These are phyloP conservation scores for Melieria omissa DNA, from an alignment of 2,888 invertebrate species.

Conservation along the genomic window DNA sequence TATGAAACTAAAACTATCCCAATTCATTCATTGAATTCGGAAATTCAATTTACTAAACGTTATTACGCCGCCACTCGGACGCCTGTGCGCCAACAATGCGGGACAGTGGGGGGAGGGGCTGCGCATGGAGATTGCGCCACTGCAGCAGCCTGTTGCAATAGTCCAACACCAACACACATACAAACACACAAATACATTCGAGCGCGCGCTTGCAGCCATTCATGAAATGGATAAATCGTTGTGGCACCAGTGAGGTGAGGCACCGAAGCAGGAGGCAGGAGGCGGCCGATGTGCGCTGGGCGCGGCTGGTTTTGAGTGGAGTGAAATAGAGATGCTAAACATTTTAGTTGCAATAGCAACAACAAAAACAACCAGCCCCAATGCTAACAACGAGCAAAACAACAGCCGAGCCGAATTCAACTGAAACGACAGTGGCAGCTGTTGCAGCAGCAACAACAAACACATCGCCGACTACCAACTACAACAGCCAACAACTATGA, in stretches of 20 bases:
- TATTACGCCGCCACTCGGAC: conserved; percentile 33
- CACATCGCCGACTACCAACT: conserved; percentile 36
- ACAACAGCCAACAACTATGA: conserved; percentile 26
- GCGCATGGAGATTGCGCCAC: too few relatives aligned
- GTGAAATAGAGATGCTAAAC: conserved; percentile 22
- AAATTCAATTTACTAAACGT: conserved; percentile 60
- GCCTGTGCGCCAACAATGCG: too few relatives aligned
- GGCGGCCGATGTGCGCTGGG: not conserved
- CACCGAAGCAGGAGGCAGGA: not conserved
- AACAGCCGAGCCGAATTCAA: conserved; percentile 7
- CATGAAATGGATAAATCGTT: conserved; percentile 18
- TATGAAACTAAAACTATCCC: conserved; percentile 38
- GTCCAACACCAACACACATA: conserved; percentile 3
- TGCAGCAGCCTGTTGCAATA: conserved; percentile 13
- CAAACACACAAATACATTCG: not conserved
- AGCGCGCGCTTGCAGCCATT: not conserved
- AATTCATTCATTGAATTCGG: conserved; percentile 65
- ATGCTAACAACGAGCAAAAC: conserved; percentile 55
- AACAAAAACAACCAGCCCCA: conserved; percentile 30
- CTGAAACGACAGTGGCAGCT: conserved; percentile 25
- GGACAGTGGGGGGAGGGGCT: too few relatives aligned
- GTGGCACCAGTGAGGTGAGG: too few relatives aligned
- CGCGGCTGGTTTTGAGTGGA: too few relatives aligned
- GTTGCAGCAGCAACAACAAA: conserved; percentile 31
- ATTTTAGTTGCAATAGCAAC: conserved; percentile 44